A percentile compares a stretch with the other conserved stretches of the same genome.
Evolutionary conservation across 2,113 vertebrate genomes (phyloP).

Genomic region (Aspiorhynchus laticeps): DNA sequence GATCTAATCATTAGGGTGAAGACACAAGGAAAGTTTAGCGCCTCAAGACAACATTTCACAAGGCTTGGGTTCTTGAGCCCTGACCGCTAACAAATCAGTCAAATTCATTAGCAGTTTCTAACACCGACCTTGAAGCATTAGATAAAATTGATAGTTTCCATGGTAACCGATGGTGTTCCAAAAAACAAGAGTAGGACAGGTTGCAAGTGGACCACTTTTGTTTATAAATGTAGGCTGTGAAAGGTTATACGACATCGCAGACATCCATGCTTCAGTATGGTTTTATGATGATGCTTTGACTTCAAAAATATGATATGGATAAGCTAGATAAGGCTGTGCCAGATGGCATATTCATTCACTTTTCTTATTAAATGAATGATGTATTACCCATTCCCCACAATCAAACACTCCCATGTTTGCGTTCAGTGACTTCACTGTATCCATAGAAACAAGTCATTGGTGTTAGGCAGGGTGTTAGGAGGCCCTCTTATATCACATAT

Average conservation of each 20-base stretch:
- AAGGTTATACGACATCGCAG: background rate
- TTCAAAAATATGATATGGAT: background rate
- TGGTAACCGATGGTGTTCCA: slow-evolving; percentile 6
- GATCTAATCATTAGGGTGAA: background rate
- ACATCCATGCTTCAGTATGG: background rate
- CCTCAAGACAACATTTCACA: background rate
- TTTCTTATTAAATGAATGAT: slow-evolving; percentile 19
- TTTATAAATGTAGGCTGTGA: slow-evolving; percentile 17
- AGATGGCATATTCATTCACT: background rate
- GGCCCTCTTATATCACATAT: slow-evolving; percentile 15
- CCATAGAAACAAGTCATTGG: slow-evolving; percentile 65
- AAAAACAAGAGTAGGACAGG: background rate
- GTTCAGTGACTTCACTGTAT: slow-evolving; percentile 66
- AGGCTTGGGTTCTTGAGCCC: background rate
- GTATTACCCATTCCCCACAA: slow-evolving; percentile 22
- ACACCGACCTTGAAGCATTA: background rate
- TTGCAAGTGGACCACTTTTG: background rate
- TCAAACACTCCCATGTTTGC: slow-evolving; percentile 48
- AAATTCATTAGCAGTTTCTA: slow-evolving; percentile 14
- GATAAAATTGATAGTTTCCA: slow-evolving; percentile 32
- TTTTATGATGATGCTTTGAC: background rate
- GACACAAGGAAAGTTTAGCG: slow-evolving; percentile 4
- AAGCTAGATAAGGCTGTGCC: background rate
- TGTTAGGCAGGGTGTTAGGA: slow-evolving; percentile 28
- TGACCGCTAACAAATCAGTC: background rate